Conservation (phyloP, 2,797 vertebrate species). For the Myoxocephalus aenaeus region DNA sequence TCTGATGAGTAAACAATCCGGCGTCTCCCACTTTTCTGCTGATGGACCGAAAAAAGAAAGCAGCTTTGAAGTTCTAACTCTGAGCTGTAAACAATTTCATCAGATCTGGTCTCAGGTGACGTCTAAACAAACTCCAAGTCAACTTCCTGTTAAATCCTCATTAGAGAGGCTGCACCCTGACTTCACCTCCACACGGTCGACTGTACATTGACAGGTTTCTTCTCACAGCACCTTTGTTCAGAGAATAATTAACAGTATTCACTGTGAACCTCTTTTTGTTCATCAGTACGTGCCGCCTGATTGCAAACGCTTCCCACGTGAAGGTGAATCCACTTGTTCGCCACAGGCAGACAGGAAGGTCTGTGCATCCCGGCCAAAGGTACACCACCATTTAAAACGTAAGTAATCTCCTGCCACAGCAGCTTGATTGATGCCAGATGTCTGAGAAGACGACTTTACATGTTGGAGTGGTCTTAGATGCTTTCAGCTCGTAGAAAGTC, state of each 20-base stretch:
- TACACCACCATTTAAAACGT: background rate
- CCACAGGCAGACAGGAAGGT: background rate
- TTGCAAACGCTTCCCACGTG: background rate
- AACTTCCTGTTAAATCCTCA: slow-evolving; percentile 39
- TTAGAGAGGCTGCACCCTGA: background rate
- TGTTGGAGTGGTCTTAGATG: background rate
- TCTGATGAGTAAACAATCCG: slow-evolving; percentile 53
- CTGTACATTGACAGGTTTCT: background rate
- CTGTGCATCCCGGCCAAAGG: background rate
- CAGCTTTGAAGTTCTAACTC: slow-evolving; percentile 60
- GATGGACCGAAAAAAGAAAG: slow-evolving; percentile 46
- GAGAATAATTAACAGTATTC: background rate
- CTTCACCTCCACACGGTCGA: background rate
- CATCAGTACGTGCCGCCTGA: background rate
- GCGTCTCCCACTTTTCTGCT: slow-evolving; percentile 54
- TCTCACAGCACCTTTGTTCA: background rate
- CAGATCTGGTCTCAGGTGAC: slow-evolving; percentile 57
- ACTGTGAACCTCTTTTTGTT: background rate
- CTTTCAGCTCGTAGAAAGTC: background rate
- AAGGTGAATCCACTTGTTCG: background rate
- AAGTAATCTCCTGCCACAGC: background rate
- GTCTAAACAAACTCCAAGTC: slow-evolving; percentile 30
- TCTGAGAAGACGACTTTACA: background rate
- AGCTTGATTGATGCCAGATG: background rate
- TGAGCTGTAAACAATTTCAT: slow-evolving; percentile 49